A percentile compares a stretch with the other conserved stretches of the same genome.
These are phyloP conservation scores for Rhinoraja longicauda DNA, from an alignment of 2,797 vertebrate genomes.

Conservation along the genomic window DNA sequence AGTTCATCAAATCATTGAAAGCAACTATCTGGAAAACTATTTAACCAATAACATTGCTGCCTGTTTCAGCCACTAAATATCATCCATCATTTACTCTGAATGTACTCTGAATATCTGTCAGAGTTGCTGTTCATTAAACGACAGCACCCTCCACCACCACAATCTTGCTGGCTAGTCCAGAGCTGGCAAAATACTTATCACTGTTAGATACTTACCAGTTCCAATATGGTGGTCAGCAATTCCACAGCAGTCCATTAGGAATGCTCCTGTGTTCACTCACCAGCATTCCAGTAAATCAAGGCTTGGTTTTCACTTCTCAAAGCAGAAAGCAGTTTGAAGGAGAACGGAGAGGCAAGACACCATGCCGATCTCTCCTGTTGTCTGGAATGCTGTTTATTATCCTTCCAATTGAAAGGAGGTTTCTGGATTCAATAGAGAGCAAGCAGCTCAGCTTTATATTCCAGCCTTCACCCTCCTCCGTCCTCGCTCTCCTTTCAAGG, in stretches of 20 bases:
- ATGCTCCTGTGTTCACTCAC: not conserved
- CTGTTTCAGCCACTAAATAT: not conserved
- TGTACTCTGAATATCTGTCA: not conserved
- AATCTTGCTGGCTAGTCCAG: slow-evolving; percentile 2
- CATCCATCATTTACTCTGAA: not conserved
- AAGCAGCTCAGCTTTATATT: slow-evolving; percentile 1
- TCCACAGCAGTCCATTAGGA: slow-evolving; percentile 25
- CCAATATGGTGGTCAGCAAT: slow-evolving; percentile 36
- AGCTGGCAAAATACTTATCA: not conserved
- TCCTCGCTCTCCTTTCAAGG: slow-evolving; percentile 21
- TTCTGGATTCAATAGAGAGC: not conserved
- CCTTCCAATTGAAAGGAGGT: not conserved
- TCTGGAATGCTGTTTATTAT: slow-evolving; percentile 6
- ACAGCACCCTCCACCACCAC: not conserved
- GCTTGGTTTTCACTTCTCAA: not conserved
- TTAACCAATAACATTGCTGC: not conserved
- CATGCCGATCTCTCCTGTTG: not conserved
- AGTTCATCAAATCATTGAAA: not conserved
- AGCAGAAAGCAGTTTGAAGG: not conserved
- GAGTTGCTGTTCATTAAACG: not conserved
- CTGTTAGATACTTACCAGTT: slow-evolving; percentile 23
- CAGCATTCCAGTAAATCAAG: slow-evolving; percentile 14
- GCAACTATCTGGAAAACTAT: not conserved
- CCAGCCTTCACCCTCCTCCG: slow-evolving; percentile 22
- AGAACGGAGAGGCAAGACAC: not conserved